Percentiles rank a stretch among this genome's conserved stretches.
Conservation (phyloP, 2,113 vertebrate genomes). For the Corythornis cristatus region DNA sequence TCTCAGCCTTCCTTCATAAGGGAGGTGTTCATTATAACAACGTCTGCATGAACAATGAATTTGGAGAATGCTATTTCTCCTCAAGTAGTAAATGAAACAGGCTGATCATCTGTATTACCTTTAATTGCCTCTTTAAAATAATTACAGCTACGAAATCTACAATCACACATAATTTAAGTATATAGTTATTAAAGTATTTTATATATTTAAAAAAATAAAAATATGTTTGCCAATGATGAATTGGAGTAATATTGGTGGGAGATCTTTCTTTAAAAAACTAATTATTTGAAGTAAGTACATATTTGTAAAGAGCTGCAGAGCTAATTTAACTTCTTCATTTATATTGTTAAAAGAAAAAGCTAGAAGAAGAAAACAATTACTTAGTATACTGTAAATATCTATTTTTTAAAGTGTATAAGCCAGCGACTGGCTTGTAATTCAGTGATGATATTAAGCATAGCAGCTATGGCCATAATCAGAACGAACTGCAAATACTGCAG, state of each 20-base stretch:
- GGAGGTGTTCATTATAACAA: not conserved
- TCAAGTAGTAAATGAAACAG: not conserved
- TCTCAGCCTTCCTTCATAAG: not conserved
- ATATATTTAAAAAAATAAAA: not conserved
- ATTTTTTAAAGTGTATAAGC: not conserved
- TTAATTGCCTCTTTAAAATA: not conserved
- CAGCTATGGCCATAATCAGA: not conserved
- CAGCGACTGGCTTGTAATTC: not conserved
- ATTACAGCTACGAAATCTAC: not conserved
- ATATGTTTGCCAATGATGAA: not conserved
- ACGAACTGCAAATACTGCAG: not conserved
- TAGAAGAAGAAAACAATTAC: not conserved
- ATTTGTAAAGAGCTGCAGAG: not conserved
- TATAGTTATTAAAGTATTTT: not conserved
- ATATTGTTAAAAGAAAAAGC: not conserved
- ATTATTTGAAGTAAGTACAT: not conserved
- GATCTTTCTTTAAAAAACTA: not conserved
- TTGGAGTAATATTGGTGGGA: not conserved
- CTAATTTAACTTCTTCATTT: constrained; percentile 15
- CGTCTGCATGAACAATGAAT: not conserved
- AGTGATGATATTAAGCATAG: not conserved
- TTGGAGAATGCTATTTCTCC: not conserved
- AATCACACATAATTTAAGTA: not conserved
- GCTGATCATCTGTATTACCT: not conserved
- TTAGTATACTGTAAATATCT: not conserved